Base-by-base conservation (phyloP, 2,797 vertebrate genomes). In the Peromyscus aztecus region DNA sequence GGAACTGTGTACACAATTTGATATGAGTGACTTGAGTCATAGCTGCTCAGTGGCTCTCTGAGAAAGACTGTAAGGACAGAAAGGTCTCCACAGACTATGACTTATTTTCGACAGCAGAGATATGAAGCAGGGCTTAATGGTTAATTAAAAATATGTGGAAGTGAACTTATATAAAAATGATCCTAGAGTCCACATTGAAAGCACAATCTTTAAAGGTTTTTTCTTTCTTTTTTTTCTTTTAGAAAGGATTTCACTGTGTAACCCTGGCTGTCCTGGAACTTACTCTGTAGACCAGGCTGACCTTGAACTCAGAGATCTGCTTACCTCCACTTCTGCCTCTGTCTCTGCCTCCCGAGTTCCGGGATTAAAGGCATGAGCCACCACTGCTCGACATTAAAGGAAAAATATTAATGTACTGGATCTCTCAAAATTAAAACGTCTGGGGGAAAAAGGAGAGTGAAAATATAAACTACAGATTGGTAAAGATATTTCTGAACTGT, bases 351-450 rank as follows among this genome's bases (percentile, higher is more conserved):
- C 21, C 63, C 21, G 2, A 13, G 43, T 49, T 43, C 83, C n/a
- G 29, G 12, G 19, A 49, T 24, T 49, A 49, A 67, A 49, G 40
- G 29, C 5, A 3, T 34, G 61, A 4, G 29, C 59, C n/a, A 88
- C 29, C 69, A 37, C n/a, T 71, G n/a, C 37, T 37, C 11, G 10
- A 10, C 40, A 27, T 43, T 75, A 75, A 84, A 37, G 69, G 27
- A 88, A 67, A 73, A 52, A 24, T 85, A 13, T 12, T 57, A 16
- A 24, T 61, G 57, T 57, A 16, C 4, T 93, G 13, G 69, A 63
- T 21, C 84, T 87, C 63, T 89, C 83, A 93, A 88, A 89, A 94
- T 89, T 83, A 76, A 85, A 87, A 31, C 71, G 83, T 94, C 27
- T 89, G 73, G 11, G 9, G 86, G 95, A 89, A 37, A 67, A 19